These are phyloP conservation scores for Danaus plexippus DNA, from an alignment of 1,140 invertebrate species.

Conservation along the genomic window DNA sequence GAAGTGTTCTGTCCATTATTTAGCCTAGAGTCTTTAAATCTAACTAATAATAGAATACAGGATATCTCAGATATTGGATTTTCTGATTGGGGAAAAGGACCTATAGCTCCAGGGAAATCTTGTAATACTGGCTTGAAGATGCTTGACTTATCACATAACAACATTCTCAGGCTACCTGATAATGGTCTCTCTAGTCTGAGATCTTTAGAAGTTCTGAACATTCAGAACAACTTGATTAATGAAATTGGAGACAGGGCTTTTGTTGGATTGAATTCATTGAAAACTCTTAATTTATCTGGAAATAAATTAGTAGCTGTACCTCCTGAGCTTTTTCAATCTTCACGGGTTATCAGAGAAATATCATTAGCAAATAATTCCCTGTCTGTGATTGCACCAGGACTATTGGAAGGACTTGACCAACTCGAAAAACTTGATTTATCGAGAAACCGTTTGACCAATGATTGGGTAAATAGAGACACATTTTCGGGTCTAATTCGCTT, in stretches of 20 bases:
- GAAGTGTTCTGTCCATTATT: slow-evolving; percentile 83
- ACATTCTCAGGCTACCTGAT: slow-evolving; percentile 78
- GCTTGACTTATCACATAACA: slow-evolving; percentile 83
- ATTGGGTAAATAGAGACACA: slow-evolving; percentile 85
- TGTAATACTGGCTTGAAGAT: slow-evolving; percentile 78
- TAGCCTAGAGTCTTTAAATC: slow-evolving; percentile 78
- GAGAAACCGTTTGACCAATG: slow-evolving; percentile 82
- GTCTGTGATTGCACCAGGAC: slow-evolving; percentile 81
- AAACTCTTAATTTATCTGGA: slow-evolving; percentile 82
- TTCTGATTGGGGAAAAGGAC: slow-evolving; percentile 77
- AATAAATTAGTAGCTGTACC: slow-evolving; percentile 85
- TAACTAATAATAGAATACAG: slow-evolving; percentile 85
- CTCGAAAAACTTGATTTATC: slow-evolving; percentile 85
- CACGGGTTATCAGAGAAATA: slow-evolving; percentile 79
- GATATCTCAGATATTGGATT: slow-evolving; percentile 82
- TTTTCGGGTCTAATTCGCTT: slow-evolving; percentile 83
- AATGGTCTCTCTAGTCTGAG: slow-evolving; percentile 79
- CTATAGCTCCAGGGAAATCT: slow-evolving; percentile 74
- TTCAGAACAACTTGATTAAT: slow-evolving; percentile 83
- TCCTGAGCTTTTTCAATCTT: slow-evolving; percentile 82
- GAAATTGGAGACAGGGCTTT: slow-evolving; percentile 83
- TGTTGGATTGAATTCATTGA: slow-evolving; percentile 77
- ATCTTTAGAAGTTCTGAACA: slow-evolving; percentile 76
- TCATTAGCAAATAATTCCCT: slow-evolving; percentile 88
- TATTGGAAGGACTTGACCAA: slow-evolving; percentile 83